Conservation (phyloP, 1,140 invertebrate genomes). For the Achroia grisella region DNA sequence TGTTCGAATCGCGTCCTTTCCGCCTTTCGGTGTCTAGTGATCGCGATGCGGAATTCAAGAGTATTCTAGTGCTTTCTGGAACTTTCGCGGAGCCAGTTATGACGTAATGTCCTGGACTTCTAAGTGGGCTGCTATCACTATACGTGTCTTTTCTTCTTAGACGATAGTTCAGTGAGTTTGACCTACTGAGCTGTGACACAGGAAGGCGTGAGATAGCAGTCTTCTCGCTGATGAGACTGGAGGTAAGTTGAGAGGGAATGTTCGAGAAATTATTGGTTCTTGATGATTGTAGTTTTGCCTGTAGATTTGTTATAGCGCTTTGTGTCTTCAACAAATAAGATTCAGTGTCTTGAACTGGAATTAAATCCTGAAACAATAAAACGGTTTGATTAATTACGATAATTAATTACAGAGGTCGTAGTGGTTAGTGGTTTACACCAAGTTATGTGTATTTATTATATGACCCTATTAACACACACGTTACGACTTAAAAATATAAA, state of each 20-base stretch:
- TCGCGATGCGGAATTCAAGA: conserved; percentile 50
- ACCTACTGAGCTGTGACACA: conserved; percentile 61
- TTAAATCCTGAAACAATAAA: conserved; percentile 67
- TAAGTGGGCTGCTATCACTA: conserved; percentile 54
- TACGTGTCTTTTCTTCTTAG: conserved; percentile 54
- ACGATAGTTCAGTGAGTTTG: conserved; percentile 68
- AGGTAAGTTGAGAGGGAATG: conserved; percentile 52
- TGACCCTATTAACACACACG: no score
- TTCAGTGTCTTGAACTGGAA: conserved; percentile 75
- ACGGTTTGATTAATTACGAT: no score
- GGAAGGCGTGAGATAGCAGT: conserved; percentile 58
- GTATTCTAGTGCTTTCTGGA: conserved; percentile 44
- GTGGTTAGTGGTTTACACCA: no score
- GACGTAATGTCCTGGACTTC: conserved; percentile 67
- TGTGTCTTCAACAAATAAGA: conserved; percentile 79
- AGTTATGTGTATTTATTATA: no score
- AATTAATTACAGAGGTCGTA: no score
- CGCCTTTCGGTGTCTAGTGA: conserved; percentile 58
- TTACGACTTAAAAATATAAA: no score
- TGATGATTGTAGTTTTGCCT: conserved; percentile 68
- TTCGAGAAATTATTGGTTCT: conserved; percentile 40
- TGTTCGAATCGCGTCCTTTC: conserved; percentile 42
- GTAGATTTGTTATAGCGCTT: conserved; percentile 79
- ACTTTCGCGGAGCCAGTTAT: conserved; percentile 59
- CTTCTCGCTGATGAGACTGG: conserved; percentile 62